phyloP scores from a whole-genome alignment of 2,113 vertebrate genomes.

The Carassius auratus region DNA sequence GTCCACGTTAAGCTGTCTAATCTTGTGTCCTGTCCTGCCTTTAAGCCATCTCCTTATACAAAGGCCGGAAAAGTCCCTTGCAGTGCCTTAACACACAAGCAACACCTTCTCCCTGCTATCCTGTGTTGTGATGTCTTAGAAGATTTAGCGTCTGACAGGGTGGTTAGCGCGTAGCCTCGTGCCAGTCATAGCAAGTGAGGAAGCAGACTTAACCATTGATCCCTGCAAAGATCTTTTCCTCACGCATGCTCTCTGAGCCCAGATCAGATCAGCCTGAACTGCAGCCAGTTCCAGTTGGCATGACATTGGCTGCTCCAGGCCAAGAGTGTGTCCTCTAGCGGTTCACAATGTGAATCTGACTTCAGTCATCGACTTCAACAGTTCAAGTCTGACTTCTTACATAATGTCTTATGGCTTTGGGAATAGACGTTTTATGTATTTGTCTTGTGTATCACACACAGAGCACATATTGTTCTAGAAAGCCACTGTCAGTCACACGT shows the following conservation, averaged over 20 bases:
- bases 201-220: conserved; percentile 41
- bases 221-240: conserved; percentile 33
- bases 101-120: conserved; percentile 24
- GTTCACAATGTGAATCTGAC: conserved; percentile 1
- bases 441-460: conserved; percentile 12
- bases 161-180: conserved; percentile 30
- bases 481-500: conserved; percentile 41
- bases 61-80: neutral
- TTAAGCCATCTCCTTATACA: conserved; percentile 19
- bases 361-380: neutral
- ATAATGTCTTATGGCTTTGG: neutral
- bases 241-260: conserved; percentile 1
- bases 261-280: conserved; percentile 16
- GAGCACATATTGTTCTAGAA: conserved; percentile 22
- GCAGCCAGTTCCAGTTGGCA: neutral
- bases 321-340: conserved; percentile 20
- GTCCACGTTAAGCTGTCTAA: conserved; percentile 36
- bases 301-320: neutral
- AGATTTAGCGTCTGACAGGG: conserved; percentile 38
- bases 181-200: conserved; percentile 3
- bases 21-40: conserved; percentile 22
- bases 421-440: neutral
- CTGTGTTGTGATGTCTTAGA: conserved; percentile 38
- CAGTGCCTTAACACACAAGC: conserved; percentile 4
- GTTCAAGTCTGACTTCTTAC: neutral